Base-by-base conservation (phyloP, 2,113 vertebrate genomes). In the Gallinago undulata region DNA sequence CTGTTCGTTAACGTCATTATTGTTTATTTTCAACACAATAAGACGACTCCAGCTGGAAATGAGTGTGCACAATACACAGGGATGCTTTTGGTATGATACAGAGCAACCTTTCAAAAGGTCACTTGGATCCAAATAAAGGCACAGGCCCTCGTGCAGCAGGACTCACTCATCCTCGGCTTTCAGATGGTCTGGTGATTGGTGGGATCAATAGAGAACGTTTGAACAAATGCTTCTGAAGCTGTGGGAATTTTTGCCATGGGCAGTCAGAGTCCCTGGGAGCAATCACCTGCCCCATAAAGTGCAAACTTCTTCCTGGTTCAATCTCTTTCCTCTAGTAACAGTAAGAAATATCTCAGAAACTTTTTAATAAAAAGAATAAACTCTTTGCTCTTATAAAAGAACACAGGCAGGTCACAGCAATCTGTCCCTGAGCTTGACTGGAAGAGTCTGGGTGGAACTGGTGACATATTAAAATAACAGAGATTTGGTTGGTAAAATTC, bases 11-110 rank as follows among this genome's bases (percentile, higher is more conserved):
- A 55, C 37, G 62, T 37, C 56, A 53, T 78, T 84, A 73, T 51
- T 89, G 81, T 70, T 77, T 82, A 55, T 89, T 94, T 87, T 82
- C 82, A 82, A n/a, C n/a, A 30, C 82, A 59, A 4, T 22, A 15
- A 55, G 87, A 60, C 62, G 50, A 51, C 16, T 91, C 81, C 82
- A 85, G 85, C 70, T 72, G 78, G 66, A 53, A 82, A 19, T 0
- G 13, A 68, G 33, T 3, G 48, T 43, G 62, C 45, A 15, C 19
- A 24, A 53, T 24, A 13, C 69, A n/a, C 27, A 33, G 25, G 13
- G 81, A 81, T 33, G 55, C 59, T 77, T 73, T 77, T 69, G 35
- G 45, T 70, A 19, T 22, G 9, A 53, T 37, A 68, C 24, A 62
- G 41, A 68, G 48, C 45, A 82, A 60, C 68, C 68, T 45, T 60